Evolutionary conservation across 2,113 vertebrate genomes (phyloP).

Genomic region (Plestiodon gilberti): DNA sequence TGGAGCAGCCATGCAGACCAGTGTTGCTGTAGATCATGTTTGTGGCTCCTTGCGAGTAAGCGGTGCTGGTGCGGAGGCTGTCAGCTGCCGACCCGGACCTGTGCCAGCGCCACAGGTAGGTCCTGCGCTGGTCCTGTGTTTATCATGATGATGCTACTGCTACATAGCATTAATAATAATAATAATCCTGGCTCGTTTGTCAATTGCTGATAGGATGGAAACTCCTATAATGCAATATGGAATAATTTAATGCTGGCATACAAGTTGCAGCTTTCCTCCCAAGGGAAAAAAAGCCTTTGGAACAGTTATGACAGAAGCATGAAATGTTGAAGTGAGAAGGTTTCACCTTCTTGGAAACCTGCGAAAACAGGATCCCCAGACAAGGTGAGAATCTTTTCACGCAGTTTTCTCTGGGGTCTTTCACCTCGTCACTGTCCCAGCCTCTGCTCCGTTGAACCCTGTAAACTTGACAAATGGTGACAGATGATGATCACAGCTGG

Average conservation of each 20-base stretch:
- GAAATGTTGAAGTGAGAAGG: conserved; percentile 50
- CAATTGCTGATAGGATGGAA: not conserved
- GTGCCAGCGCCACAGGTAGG: too few species aligned
- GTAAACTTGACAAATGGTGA: conserved; percentile 46
- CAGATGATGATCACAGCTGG: conserved; percentile 58
- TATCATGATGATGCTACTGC: too few species aligned
- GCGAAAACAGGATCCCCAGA: conserved; percentile 57
- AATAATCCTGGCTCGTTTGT: too few species aligned
- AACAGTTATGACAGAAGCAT: not conserved
- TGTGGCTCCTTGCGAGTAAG: too few species aligned
- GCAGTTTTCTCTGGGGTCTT: not conserved
- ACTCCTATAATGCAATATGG: not conserved
- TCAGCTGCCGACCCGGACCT: too few species aligned
- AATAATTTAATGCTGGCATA: conserved; percentile 2
- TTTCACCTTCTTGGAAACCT: conserved; percentile 27
- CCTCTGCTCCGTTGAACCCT: conserved; percentile 33
- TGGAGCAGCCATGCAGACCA: too few species aligned
- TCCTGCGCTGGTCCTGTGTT: too few species aligned
- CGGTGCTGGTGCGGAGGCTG: too few species aligned
- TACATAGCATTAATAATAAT: too few species aligned
- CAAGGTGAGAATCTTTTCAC: conserved; percentile 47
- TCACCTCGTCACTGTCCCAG: conserved; percentile 22
- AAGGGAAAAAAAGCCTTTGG: conserved; percentile 33
- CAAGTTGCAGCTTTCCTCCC: not conserved
- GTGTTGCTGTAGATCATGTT: too few species aligned